Evolutionary conservation across 2,888 invertebrate genomes (phyloP).

Genomic region (Protodeltote pygarga): DNA sequence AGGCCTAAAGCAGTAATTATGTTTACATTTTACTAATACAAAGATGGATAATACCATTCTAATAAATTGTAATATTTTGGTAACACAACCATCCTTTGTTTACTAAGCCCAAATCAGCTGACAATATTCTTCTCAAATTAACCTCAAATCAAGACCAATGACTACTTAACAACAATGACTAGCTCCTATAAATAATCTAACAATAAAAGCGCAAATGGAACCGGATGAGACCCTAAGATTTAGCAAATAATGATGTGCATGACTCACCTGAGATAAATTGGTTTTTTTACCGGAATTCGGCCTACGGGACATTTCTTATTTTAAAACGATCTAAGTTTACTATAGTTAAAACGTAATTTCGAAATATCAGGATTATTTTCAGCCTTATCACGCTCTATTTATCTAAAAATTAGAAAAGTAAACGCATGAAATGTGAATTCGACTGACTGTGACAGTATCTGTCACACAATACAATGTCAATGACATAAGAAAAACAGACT

Average conservation of each 20-base stretch:
- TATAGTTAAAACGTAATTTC: constrained; percentile 10
- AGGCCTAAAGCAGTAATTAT: no score
- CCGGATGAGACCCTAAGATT: constrained; percentile 50
- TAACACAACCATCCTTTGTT: constrained; percentile 52
- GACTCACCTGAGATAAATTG: constrained; percentile 85
- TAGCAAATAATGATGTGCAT: constrained; percentile 65
- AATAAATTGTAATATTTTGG: background rate
- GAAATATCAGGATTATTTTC: constrained; percentile 8
- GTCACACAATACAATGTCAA: no score
- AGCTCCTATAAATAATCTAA: constrained; percentile 47
- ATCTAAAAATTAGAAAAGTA: constrained; percentile 23
- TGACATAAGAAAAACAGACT: no score
- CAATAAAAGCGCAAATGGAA: constrained; percentile 36
- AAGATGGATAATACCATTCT: background rate
- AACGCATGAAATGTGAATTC: constrained; percentile 12
- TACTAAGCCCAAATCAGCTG: constrained; percentile 60
- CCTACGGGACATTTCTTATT: constrained; percentile 68
- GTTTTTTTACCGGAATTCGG: constrained; percentile 70
- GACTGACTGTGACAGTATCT: constrained; percentile 14
- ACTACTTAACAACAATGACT: constrained; percentile 19
- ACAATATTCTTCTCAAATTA: constrained; percentile 22
- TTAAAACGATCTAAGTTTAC: constrained; percentile 13
- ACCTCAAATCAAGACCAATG: constrained; percentile 13
- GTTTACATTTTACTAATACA: constrained; percentile 5
- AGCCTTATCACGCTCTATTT: constrained; percentile 18